Conservation (phyloP, 2,888 invertebrate genomes). For the Eupithecia pulchellata region DNA sequence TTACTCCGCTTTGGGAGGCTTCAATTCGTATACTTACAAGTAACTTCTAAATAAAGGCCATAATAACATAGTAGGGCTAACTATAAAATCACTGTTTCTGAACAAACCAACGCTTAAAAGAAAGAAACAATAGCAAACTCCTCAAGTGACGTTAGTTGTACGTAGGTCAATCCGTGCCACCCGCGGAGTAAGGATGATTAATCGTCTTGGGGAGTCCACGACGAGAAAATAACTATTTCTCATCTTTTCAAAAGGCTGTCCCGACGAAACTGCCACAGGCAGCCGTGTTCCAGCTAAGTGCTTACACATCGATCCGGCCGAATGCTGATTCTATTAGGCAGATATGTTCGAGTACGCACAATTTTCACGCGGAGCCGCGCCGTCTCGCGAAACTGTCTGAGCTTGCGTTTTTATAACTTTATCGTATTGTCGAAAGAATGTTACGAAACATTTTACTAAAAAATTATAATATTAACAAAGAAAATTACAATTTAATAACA, state of each 20-base stretch:
- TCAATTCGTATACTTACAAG: background rate
- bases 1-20: background rate
- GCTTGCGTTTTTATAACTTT: slow-evolving; percentile 22
- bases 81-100: background rate
- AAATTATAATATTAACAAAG: too few relatives aligned
- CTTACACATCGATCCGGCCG: slow-evolving; percentile 64
- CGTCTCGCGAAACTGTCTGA: slow-evolving; percentile 17
- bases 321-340: slow-evolving; percentile 58
- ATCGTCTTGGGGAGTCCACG: slow-evolving; percentile 71
- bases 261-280: slow-evolving; percentile 71
- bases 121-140: slow-evolving; percentile 53
- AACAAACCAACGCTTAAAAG: background rate
- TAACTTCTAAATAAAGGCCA: background rate
- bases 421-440: slow-evolving; percentile 4
- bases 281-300: slow-evolving; percentile 67
- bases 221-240: slow-evolving; percentile 79
- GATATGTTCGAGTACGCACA: slow-evolving; percentile 43
- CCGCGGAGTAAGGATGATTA: slow-evolving; percentile 75
- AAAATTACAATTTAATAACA: too few relatives aligned
- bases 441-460: slow-evolving; percentile 6
- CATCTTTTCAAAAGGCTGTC: slow-evolving; percentile 77
- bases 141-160: slow-evolving; percentile 60
- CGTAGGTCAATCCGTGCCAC: slow-evolving; percentile 73
- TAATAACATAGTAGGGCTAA: background rate
- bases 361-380: slow-evolving; percentile 33